These are phyloP conservation scores for Bunonema sp. DNA, from an alignment of 2,888 invertebrate species.

Conservation along the genomic window DNA sequence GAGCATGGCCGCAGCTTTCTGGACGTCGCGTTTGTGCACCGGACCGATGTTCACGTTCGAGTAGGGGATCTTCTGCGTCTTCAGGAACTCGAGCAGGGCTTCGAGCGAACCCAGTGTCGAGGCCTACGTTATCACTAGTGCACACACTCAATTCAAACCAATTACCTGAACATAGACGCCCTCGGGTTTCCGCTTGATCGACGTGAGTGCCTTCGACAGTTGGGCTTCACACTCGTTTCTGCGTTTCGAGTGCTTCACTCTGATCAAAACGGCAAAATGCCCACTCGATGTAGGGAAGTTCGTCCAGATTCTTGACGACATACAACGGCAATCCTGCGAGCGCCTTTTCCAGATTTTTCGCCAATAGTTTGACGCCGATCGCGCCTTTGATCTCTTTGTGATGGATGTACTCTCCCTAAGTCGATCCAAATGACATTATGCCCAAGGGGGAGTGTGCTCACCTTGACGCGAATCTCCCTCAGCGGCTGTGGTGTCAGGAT, in stretches of 20 bases:
- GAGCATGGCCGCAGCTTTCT: constrained; percentile 98
- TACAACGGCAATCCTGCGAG: constrained; percentile 81
- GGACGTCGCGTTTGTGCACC: constrained; percentile 94
- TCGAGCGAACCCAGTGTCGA: constrained; percentile 96
- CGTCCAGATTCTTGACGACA: constrained; percentile 79
- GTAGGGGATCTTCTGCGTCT: constrained; percentile 84
- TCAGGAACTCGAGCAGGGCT: constrained; percentile 79
- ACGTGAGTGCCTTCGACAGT: constrained; percentile 71
- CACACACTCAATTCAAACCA: too few relatives aligned
- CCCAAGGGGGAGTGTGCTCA: constrained; percentile 31
- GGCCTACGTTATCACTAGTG: constrained; percentile 50
- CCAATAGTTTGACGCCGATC: constrained; percentile 93
- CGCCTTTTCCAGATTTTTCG: constrained; percentile 71
- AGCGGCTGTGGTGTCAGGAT: constrained; percentile 92
- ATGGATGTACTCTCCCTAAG: constrained; percentile 61
- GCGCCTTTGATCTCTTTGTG: constrained; percentile 84
- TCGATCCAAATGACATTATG: background rate
- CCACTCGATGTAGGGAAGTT: constrained; percentile 65
- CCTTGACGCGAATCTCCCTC: constrained; percentile 88
- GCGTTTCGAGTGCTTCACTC: too few relatives aligned
- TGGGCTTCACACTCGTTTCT: constrained; percentile 72
- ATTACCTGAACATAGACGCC: constrained; percentile 85
- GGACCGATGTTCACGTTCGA: constrained; percentile 95
- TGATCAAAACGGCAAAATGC: too few relatives aligned
- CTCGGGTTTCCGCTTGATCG: constrained; percentile 72